These are phyloP conservation scores for Nomada fucata DNA, from an alignment of 2,888 invertebrate genomes.

Conservation along the genomic window DNA sequence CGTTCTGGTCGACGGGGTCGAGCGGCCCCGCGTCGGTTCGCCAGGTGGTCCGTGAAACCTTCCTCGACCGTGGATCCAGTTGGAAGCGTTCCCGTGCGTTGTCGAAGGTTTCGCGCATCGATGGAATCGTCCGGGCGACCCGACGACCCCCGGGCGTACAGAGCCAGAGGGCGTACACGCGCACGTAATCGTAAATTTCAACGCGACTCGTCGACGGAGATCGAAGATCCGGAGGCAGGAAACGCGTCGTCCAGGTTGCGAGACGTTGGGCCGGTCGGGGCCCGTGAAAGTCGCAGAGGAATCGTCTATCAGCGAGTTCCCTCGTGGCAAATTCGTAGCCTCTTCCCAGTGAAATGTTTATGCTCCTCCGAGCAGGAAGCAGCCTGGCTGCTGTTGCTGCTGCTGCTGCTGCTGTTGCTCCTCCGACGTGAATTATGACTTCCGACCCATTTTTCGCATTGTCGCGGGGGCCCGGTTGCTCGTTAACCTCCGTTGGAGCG, in stretches of 20 bases:
- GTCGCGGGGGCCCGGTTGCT: conserved; percentile 62
- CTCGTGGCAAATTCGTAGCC: conserved; percentile 61
- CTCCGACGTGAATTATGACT: conserved; percentile 79
- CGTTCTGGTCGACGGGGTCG: neutral
- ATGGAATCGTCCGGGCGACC: no score
- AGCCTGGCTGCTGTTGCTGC: conserved; percentile 43
- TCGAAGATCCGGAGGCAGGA: conserved; percentile 42
- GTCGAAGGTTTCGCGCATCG: no score
- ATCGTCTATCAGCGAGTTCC: conserved; percentile 42
- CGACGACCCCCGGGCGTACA: no score
- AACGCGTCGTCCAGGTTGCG: conserved; percentile 21
- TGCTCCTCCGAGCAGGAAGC: conserved; percentile 53
- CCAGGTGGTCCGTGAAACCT: no score
- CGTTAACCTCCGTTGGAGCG: conserved; percentile 52
- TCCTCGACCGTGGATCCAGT: no score
- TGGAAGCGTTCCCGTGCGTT: no score
- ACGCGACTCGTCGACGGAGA: conserved; percentile 22
- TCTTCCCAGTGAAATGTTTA: conserved; percentile 63
- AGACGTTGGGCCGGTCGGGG: conserved; percentile 12
- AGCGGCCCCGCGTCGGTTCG: no score
- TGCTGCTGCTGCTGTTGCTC: conserved; percentile 44
- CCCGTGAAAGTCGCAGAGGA: conserved; percentile 57
- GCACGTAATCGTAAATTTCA: conserved; percentile 20
- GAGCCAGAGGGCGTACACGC: conserved; percentile 20
- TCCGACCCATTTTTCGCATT: conserved; percentile 81